Evolutionary conservation across 2,113 vertebrate species (phyloP).

Genomic region (Australoheros scitulus): DNA sequence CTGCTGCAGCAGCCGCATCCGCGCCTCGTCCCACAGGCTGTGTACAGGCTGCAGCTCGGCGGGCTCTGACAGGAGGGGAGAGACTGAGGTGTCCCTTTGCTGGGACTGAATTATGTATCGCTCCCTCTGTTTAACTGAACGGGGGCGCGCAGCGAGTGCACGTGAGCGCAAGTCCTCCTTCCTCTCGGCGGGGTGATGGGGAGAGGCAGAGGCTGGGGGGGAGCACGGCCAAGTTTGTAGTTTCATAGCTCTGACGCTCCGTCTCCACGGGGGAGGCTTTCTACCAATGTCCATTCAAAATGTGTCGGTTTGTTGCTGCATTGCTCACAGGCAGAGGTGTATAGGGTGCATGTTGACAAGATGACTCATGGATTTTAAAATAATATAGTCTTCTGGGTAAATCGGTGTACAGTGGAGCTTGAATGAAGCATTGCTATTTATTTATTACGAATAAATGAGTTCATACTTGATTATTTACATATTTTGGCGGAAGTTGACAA

Average conservation of each 20-base stretch:
- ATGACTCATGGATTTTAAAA: background rate
- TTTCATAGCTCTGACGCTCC: background rate
- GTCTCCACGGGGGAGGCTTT: background rate
- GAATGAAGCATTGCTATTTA: background rate
- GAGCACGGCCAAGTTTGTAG: conserved; percentile 23
- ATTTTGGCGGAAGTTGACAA: background rate
- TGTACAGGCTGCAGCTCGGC: conserved; percentile 8
- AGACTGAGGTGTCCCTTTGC: conserved; percentile 27
- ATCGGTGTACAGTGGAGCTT: background rate
- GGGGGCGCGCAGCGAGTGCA: conserved; percentile 45
- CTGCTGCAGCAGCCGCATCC: background rate
- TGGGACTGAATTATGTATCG: conserved; percentile 50
- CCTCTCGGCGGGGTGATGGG: background rate
- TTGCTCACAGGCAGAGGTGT: background rate
- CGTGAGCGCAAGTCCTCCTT: conserved; percentile 19
- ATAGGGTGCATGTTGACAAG: background rate
- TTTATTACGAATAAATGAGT: background rate
- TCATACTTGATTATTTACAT: accelerated
- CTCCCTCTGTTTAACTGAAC: conserved; percentile 27
- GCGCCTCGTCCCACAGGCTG: background rate
- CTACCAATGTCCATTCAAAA: background rate
- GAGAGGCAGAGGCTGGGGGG: background rate
- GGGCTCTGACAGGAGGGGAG: background rate
- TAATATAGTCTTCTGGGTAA: background rate
- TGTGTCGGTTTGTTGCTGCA: background rate